Base-by-base conservation (phyloP, 2,797 vertebrate genomes). In the Austrolebias charrua region DNA sequence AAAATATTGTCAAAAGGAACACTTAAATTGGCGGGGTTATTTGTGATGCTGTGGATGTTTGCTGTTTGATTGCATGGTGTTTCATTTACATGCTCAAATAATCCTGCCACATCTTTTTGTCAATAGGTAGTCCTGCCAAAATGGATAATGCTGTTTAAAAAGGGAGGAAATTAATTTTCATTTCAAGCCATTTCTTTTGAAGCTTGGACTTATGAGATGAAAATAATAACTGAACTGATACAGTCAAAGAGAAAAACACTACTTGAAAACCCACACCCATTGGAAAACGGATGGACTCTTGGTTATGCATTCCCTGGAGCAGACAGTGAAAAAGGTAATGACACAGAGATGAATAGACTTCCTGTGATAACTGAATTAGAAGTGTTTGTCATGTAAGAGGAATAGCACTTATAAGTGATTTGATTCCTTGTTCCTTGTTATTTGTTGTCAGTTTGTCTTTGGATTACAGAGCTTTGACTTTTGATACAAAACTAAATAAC, bases 181-280 rank as follows among this genome's bases (percentile, higher is more conserved):
- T 76, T 63, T 75, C 29, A 70, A 80, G 78, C 78, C 68, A 70
- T 73, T 80, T 73, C 24, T 71, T 63, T 69, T 35, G 49, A 51
- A 62, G 44, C 76, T 58, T 16, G 0, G 60, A 60, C 66, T 77
- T 52, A 55, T 11, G 29, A 82, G 79, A 85, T 84, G 86, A 89
- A 83, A 90, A 81, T 75, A 77, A 75, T 87, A 90, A 90, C 88
- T 90, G 86, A 86, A 87, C 68, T 80, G 80, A 85, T 79, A 81
- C 75, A 75, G 70, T 73, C 56, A 75, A 64, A 87, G 38, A 81
- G 69, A 75, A 69, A 66, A 64, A 69, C 51, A 48, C 60, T 75
- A 28, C 44, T 50, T 46, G n/a, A 52, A 75, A 58, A 71, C 24
- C 63, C 51, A 73, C 68, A 61, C 52, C 19, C 43, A 5, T 8